phyloP scores from a whole-genome alignment of 2,888 invertebrate genomes.

The Biston stratarius region DNA sequence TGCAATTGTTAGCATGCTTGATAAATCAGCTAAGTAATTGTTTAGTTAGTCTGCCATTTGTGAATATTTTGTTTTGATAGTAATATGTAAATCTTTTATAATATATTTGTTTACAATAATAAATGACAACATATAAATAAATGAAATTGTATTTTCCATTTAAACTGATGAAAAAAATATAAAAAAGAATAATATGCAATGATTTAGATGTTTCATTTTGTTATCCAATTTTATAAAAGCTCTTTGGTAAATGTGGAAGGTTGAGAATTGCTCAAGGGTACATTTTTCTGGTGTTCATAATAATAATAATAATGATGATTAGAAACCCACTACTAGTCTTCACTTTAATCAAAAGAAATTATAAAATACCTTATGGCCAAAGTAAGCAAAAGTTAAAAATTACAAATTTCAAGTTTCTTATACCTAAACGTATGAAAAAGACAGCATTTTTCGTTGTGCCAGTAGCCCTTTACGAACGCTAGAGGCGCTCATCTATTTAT shows the following conservation, averaged over 20 bases:
- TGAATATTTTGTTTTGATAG: slow-evolving; percentile 87
- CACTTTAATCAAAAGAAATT: no score
- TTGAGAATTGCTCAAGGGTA: no score
- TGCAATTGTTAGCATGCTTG: slow-evolving; percentile 86
- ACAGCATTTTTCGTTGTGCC: no score
- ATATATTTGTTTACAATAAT: slow-evolving; percentile 87
- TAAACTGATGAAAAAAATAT: slow-evolving; percentile 86
- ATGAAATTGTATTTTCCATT: slow-evolving; percentile 87
- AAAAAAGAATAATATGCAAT: slow-evolving; percentile 87
- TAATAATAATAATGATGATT: no score
- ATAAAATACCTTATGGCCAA: no score
- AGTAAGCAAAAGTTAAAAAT: no score
- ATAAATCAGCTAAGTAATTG: slow-evolving; percentile 83
- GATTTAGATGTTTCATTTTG: slow-evolving; percentile 80
- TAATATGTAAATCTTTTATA: slow-evolving; percentile 87
- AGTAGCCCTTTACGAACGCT: no score
- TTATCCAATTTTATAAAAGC: slow-evolving; percentile 14
- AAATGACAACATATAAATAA: slow-evolving; percentile 87
- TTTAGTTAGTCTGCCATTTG: slow-evolving; percentile 87
- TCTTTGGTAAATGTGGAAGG: not conserved
- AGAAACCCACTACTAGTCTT: no score
- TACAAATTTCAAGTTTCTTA: no score
- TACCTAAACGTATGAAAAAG: no score
- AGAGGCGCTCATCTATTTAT: no score
- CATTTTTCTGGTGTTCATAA: no score